phyloP scores from a whole-genome alignment of 2,797 vertebrate species.

The Liparis tanakae region DNA sequence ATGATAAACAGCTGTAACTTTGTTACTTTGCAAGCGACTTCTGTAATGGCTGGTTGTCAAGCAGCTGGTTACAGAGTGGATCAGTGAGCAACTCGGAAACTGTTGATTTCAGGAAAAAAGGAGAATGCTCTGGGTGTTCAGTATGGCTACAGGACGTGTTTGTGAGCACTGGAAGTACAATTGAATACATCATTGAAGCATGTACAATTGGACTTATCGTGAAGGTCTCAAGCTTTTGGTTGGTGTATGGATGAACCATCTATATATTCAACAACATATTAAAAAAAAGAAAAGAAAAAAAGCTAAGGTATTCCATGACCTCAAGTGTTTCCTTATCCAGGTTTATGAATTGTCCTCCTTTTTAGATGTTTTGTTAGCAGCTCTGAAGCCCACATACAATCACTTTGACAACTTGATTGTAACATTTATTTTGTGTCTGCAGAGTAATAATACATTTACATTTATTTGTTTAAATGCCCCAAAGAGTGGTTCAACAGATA shows the following conservation, averaged over 20 bases:
- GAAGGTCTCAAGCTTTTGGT: conserved; percentile 91
- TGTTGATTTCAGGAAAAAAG: conserved; percentile 83
- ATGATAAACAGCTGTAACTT: conserved; percentile 82
- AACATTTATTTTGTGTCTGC: neutral
- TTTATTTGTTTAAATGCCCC: too few relatives aligned
- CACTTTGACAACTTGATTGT: neutral
- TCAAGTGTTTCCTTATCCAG: conserved; percentile 64
- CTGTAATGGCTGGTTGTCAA: conserved; percentile 78
- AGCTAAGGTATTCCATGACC: conserved; percentile 80
- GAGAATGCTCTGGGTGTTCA: conserved; percentile 89
- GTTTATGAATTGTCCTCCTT: neutral
- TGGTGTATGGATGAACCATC: conserved; percentile 93
- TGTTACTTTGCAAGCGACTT: conserved; percentile 82
- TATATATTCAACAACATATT: conserved; percentile 93
- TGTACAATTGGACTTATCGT: conserved; percentile 89
- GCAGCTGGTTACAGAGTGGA: conserved; percentile 77
- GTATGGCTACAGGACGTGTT: conserved; percentile 87
- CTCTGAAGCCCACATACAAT: too few relatives aligned
- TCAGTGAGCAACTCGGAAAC: conserved; percentile 88
- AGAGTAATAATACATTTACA: neutral
- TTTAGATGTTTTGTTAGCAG: neutral
- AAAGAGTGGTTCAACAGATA: neutral
- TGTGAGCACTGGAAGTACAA: conserved; percentile 88
- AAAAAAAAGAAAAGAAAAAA: conserved; percentile 85
- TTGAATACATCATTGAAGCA: conserved; percentile 87